phyloP scores from a whole-genome alignment of 2,113 vertebrate species.

The Clupea harengus region DNA sequence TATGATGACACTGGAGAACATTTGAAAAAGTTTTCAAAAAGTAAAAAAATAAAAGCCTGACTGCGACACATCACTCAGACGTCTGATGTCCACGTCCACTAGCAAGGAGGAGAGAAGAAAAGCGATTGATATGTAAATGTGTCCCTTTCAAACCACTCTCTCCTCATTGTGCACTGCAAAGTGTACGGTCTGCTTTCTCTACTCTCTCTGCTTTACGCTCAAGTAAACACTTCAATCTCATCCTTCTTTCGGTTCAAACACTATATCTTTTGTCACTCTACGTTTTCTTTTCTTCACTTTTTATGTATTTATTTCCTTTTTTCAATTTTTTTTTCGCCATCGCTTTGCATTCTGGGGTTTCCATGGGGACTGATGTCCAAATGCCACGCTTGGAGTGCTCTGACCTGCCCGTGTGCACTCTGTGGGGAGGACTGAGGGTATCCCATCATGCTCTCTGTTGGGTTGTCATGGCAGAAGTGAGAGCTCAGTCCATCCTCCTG shows the following conservation, averaged over 20 bases:
- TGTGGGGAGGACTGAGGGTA: neutral
- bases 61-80: neutral
- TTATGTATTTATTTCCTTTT: neutral
- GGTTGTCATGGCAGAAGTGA: constrained; percentile 5
- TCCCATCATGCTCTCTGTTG: neutral
- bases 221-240: neutral
- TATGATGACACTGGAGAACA: neutral
- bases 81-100: neutral
- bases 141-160: constrained; percentile 29
- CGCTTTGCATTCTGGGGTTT: neutral
- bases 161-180: neutral
- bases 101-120: constrained; percentile 23
- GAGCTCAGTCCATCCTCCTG: neutral
- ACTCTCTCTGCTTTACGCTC: neutral
- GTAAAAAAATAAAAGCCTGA: neutral
- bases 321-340: neutral
- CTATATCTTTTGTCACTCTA: no score
- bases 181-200: neutral
- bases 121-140: constrained; percentile 59
- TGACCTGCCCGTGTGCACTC: neutral
- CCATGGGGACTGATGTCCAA: neutral
- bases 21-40: neutral
- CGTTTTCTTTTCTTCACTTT: no score
- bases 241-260: neutral
- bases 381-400: neutral